Conservation (phyloP, 2,888 invertebrate genomes). For the Osmoderma eremita region DNA sequence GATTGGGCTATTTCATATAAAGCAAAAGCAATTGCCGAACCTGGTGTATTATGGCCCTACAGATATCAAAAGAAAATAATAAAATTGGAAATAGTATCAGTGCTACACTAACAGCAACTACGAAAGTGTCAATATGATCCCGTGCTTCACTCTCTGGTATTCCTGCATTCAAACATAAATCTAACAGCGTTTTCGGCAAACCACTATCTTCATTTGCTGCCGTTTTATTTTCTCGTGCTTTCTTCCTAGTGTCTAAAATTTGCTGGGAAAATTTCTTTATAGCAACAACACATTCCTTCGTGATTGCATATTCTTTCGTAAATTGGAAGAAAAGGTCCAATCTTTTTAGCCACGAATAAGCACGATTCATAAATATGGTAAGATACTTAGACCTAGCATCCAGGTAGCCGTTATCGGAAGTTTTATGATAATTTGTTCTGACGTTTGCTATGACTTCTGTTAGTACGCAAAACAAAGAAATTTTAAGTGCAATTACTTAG, state of each 20-base stretch:
- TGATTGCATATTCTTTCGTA: constrained; percentile 41
- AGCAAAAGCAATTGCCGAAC: constrained; percentile 66
- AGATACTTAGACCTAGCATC: constrained; percentile 43
- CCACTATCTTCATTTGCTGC: neutral
- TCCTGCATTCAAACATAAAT: constrained; percentile 23
- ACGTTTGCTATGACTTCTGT: constrained; percentile 30
- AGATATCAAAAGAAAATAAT: no score
- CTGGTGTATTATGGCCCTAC: constrained; percentile 68
- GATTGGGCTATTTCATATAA: constrained; percentile 66
- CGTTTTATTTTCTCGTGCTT: constrained; percentile 30
- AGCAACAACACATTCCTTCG: constrained; percentile 42
- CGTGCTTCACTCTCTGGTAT: neutral
- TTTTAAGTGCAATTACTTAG: constrained; percentile 13
- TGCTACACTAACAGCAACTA: constrained; percentile 39
- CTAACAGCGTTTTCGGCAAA: constrained; percentile 24
- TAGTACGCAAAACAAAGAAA: neutral
- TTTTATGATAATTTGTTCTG: constrained; percentile 45
- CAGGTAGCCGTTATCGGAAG: constrained; percentile 43
- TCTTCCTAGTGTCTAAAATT: constrained; percentile 41
- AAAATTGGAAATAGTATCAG: no score
- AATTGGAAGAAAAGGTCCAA: constrained; percentile 45
- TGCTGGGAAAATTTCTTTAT: constrained; percentile 44
- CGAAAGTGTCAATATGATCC: constrained; percentile 37
- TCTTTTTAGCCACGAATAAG: constrained; percentile 46
- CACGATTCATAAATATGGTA: constrained; percentile 44